Evolutionary conservation across 2,113 vertebrate species (phyloP).

Genomic region (Amblyornis subalaris): DNA sequence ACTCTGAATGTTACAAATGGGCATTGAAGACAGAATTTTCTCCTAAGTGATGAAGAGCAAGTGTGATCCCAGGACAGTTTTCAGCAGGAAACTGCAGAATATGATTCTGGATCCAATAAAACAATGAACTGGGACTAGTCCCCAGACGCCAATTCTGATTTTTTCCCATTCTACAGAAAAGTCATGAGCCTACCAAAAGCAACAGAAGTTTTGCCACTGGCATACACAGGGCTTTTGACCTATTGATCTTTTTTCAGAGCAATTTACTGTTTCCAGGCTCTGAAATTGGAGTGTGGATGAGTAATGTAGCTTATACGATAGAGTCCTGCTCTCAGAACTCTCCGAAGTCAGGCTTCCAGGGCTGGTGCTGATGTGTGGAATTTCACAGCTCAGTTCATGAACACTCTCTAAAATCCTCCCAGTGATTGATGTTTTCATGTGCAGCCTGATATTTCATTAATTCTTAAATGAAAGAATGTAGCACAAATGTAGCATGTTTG

Average conservation of each 20-base stretch:
- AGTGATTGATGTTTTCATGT: not conserved
- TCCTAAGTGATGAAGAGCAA: not conserved
- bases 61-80: not conserved
- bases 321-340: not conserved
- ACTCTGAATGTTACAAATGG: not conserved
- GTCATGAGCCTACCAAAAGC: not conserved
- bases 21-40: not conserved
- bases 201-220: not conserved
- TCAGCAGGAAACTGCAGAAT: not conserved
- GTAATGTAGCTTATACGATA: not conserved
- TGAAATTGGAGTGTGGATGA: slow-evolving; percentile 1
- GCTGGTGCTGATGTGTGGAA: not conserved
- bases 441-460: not conserved
- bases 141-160: not conserved
- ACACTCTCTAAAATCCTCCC: not conserved
- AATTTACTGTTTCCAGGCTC: not conserved
- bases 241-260: not conserved
- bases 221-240: not conserved
- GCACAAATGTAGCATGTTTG: not conserved
- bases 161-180: not conserved
- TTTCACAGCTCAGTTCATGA: not conserved
- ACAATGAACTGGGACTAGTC: not conserved
- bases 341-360: not conserved
- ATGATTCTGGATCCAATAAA: not conserved
- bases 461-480: no score